Evolutionary conservation across 2,888 invertebrate species (phyloP).

Genomic region (Thysanoteuthis rhombus): DNA sequence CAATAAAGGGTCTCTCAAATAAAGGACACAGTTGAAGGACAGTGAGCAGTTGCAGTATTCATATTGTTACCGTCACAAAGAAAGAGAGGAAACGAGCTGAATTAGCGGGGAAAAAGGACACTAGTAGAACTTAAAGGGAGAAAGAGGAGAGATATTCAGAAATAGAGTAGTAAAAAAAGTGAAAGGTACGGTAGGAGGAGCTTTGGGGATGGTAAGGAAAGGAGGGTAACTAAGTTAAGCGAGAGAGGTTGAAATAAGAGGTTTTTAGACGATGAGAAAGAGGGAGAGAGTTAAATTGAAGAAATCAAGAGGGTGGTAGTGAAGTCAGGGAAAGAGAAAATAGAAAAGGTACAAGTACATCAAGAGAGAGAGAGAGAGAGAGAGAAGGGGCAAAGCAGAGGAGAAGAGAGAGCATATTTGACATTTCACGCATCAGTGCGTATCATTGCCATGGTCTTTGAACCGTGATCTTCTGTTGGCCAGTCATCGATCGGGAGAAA

Average conservation of each 20-base stretch:
- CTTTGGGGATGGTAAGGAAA: not conserved
- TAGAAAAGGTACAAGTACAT: not conserved
- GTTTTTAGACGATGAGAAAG: no score
- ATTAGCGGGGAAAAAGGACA: not conserved
- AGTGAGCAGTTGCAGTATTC: not conserved
- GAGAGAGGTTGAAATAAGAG: not conserved
- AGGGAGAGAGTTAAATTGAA: no score
- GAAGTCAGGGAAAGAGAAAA: not conserved
- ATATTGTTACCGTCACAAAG: not conserved
- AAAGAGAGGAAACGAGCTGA: not conserved
- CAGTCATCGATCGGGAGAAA: not conserved
- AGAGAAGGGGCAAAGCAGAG: not conserved
- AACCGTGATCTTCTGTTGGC: not conserved
- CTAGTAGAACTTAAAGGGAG: not conserved
- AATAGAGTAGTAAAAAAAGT: not conserved
- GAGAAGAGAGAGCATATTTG: not conserved
- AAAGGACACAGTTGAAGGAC: not conserved
- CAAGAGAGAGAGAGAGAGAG: not conserved
- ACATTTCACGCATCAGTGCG: not conserved
- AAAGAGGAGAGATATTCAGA: not conserved
- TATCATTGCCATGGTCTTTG: conserved; percentile 12
- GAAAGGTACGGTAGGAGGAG: not conserved
- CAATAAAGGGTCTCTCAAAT: not conserved
- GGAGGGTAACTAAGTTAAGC: not conserved
- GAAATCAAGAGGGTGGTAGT: not conserved